A percentile compares a stretch with the other conserved stretches of the same genome.
Conservation (phyloP, 1,140 invertebrate genomes). For the Drosophila subobscura region DNA sequence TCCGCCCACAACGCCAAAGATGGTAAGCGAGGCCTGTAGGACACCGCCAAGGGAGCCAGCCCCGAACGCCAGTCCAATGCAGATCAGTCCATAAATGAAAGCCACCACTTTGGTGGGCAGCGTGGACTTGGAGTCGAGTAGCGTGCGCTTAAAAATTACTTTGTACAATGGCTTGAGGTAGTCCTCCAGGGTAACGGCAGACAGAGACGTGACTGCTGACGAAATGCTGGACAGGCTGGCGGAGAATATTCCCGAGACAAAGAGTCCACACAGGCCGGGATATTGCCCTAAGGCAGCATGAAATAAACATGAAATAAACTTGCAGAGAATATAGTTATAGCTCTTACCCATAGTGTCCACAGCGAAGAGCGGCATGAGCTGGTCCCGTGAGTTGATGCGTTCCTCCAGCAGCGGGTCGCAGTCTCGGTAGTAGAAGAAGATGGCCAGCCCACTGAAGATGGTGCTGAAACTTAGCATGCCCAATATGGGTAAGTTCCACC, state of each 20-base stretch:
- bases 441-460: conserved; percentile 90
- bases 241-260: conserved; percentile 93
- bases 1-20: conserved; percentile 92
- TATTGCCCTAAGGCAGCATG: conserved; percentile 82
- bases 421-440: conserved; percentile 89
- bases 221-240: conserved; percentile 93
- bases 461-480: conserved; percentile 87
- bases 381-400: conserved; percentile 85
- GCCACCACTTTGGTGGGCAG: conserved; percentile 87
- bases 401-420: conserved; percentile 89
- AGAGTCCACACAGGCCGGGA: conserved; percentile 91
- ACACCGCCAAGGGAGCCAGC: conserved; percentile 88
- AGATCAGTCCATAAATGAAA: conserved; percentile 88
- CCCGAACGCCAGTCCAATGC: conserved; percentile 89
- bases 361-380: conserved; percentile 90
- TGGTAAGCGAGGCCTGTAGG: conserved; percentile 89
- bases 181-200: conserved; percentile 93
- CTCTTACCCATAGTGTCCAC: conserved; percentile 88
- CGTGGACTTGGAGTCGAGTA: conserved; percentile 74
- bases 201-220: conserved; percentile 92
- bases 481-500: conserved; percentile 89
- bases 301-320: conserved; percentile 1
- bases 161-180: conserved; percentile 87
- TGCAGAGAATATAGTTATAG: not conserved
- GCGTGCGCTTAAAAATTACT: conserved; percentile 67